Conservation (phyloP, 2,888 invertebrate genomes). For the Holacanthella duospinosa region DNA sequence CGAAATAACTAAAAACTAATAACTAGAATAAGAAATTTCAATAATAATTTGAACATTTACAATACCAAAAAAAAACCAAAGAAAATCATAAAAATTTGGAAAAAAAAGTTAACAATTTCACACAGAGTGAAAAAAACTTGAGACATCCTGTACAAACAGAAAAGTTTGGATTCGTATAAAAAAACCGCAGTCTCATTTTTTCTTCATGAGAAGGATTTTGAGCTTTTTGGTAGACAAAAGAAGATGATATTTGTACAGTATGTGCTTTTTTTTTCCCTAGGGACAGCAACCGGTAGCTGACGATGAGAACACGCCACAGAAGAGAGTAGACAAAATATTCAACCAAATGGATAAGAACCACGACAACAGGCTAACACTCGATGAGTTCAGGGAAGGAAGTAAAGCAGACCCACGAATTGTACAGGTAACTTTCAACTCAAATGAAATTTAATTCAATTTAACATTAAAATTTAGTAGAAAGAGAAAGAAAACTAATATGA, state of each 20-base stretch:
- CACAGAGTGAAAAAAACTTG: no score
- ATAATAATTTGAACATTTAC: no score
- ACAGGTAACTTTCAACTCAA: slow-evolving; percentile 53
- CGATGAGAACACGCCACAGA: slow-evolving; percentile 85
- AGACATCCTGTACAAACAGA: no score
- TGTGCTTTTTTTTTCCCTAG: slow-evolving; percentile 57
- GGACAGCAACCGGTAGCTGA: slow-evolving; percentile 79
- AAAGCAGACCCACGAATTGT: slow-evolving; percentile 97
- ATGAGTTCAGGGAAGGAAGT: slow-evolving; percentile 93
- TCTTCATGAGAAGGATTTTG: no score
- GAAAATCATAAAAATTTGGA: no score
- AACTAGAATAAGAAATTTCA: no score
- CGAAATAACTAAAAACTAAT: no score
- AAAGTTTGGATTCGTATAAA: no score
- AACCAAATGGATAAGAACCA: slow-evolving; percentile 99
- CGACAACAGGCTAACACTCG: slow-evolving; percentile 87
- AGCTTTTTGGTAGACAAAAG: not conserved
- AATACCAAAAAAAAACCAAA: no score
- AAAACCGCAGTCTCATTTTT: no score
- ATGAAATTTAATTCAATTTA: not conserved
- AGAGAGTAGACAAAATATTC: slow-evolving; percentile 95
- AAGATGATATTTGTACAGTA: not conserved
- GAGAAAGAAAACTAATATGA: not conserved
- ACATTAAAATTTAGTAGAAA: not conserved
- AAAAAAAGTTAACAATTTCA: no score